These are phyloP conservation scores for Periophthalmus magnuspinnatus DNA, from an alignment of 2,797 vertebrate species.

Conservation along the genomic window DNA sequence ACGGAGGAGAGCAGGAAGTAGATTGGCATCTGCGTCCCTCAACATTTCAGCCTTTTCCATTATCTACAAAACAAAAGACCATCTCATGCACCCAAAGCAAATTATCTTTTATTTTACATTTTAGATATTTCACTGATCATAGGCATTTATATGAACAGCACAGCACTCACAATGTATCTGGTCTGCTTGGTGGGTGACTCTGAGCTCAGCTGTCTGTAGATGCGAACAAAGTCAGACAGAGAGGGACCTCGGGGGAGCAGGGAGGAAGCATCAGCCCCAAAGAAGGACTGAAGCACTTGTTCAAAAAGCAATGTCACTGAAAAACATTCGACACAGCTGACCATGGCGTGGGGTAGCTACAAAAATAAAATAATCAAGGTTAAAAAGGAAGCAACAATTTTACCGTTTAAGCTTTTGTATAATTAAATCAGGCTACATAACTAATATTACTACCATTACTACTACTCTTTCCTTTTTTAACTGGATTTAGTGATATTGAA, in stretches of 20 bases:
- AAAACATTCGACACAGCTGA: constrained; percentile 91
- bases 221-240: constrained; percentile 89
- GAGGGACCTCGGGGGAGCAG: constrained; percentile 77
- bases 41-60: constrained; percentile 92
- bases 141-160: not conserved
- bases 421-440: not conserved
- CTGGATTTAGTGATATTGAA: too few relatives aligned
- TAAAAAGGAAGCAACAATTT: not conserved
- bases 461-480: too few relatives aligned
- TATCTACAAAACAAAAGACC: constrained; percentile 74
- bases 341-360: constrained; percentile 86
- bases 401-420: not conserved
- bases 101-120: not conserved
- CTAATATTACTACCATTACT: not conserved
- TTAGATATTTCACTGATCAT: not conserved
- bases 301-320: constrained; percentile 86
- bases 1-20: constrained; percentile 91
- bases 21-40: constrained; percentile 88
- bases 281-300: constrained; percentile 85
- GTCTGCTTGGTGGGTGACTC: constrained; percentile 79
- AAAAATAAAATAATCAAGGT: constrained; percentile 27
- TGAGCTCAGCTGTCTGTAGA: constrained; percentile 83
- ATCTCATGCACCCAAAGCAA: not conserved
- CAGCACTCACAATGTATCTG: constrained; percentile 88
- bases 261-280: constrained; percentile 66